phyloP scores from a whole-genome alignment of 1,140 invertebrate species.

The Pseudomyrmex pallidus region DNA sequence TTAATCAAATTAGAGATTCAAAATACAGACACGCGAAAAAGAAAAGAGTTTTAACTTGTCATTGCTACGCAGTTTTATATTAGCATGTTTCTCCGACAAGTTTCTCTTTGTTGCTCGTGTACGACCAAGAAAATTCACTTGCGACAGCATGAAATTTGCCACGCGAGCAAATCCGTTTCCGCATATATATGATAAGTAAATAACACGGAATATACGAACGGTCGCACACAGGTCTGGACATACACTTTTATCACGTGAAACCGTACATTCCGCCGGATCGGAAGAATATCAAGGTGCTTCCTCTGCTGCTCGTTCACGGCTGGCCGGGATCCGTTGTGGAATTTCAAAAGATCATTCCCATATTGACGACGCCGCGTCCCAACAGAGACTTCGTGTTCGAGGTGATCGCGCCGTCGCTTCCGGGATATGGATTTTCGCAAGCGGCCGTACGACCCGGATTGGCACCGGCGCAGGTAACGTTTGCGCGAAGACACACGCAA shows the following conservation, averaged over 20 bases:
- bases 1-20: too few relatives aligned
- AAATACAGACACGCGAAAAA: too few relatives aligned
- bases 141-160: too few relatives aligned
- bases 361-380: conserved; percentile 87
- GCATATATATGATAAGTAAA: too few relatives aligned
- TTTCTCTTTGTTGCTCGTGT: too few relatives aligned
- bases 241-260: conserved; percentile 89
- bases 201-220: too few relatives aligned
- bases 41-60: too few relatives aligned
- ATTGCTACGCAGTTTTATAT: too few relatives aligned
- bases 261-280: conserved; percentile 83
- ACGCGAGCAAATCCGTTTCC: too few relatives aligned
- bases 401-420: conserved; percentile 91
- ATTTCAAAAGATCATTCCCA: conserved; percentile 93
- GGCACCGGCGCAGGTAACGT: conserved; percentile 72
- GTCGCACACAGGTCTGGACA: conserved; percentile 88
- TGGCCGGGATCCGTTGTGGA: conserved; percentile 96
- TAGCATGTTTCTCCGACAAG: too few relatives aligned
- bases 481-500: background rate
- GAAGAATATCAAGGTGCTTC: conserved; percentile 87
- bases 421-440: conserved; percentile 92
- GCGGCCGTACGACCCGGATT: conserved; percentile 79
- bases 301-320: conserved; percentile 92
- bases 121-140: too few relatives aligned
- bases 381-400: conserved; percentile 91